Conservation (phyloP, 2,113 vertebrate genomes). For the Chloroceryle aenea region DNA sequence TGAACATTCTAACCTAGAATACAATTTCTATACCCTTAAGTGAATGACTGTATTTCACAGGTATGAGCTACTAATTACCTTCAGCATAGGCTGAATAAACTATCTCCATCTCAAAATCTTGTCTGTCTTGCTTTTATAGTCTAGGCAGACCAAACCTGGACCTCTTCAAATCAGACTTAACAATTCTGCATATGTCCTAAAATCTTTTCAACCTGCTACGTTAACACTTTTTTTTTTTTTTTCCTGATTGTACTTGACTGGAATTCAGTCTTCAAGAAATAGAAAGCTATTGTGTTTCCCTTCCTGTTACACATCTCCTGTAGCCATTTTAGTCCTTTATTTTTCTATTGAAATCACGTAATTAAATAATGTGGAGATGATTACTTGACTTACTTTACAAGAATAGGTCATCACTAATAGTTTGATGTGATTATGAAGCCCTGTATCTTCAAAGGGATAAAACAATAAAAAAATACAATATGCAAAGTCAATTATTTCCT, state of each 20-base stretch:
- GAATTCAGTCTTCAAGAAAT: neutral
- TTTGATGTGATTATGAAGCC: constrained; percentile 57
- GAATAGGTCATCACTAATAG: constrained; percentile 52
- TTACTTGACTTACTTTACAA: constrained; percentile 61
- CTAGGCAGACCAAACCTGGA: neutral
- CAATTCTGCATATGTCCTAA: neutral
- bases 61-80: neutral
- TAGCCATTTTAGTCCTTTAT: neutral
- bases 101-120: neutral
- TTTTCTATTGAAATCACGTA: constrained; percentile 8
- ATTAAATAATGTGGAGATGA: constrained; percentile 60
- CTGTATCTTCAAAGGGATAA: constrained; percentile 48
- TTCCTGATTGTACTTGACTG: neutral
- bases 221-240: neutral
- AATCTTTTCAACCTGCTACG: neutral
- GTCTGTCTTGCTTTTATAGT: neutral
- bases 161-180: neutral
- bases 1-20: neutral
- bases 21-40: neutral
- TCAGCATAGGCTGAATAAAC: neutral
- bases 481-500: constrained; percentile 52
- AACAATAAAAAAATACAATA: constrained; percentile 37
- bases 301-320: neutral
- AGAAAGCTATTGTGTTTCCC: neutral
- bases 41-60: neutral